A percentile compares a stretch with the other conserved stretches of the same genome.
phyloP scores from a whole-genome alignment of 2,797 vertebrate genomes.

The Tympanoctomys barrerae region DNA sequence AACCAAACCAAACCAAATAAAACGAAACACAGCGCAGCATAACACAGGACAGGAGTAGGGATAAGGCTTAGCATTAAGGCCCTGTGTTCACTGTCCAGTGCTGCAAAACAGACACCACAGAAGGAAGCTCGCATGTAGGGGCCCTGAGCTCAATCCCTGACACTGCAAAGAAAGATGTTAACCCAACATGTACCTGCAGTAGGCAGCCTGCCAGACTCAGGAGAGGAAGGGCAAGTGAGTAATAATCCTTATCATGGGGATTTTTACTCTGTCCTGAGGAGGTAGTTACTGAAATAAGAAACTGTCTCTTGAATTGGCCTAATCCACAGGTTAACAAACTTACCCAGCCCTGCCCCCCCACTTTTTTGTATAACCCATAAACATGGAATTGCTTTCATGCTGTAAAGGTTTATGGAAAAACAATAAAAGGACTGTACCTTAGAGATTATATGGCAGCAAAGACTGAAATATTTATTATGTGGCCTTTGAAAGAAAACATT shows the following conservation, averaged over 20 bases:
- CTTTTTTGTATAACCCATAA: not conserved
- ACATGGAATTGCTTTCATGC: not conserved
- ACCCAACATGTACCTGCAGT: fast-evolving
- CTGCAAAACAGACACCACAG: not conserved
- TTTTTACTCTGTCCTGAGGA: not conserved
- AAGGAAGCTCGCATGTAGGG: not conserved
- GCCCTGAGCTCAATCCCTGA: not conserved
- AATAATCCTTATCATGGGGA: fast-evolving
- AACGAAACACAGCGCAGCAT: not conserved
- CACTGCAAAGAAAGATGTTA: not conserved
- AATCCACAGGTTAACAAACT: not conserved
- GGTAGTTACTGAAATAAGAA: not conserved
- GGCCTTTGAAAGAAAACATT: not conserved
- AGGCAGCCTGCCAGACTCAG: not conserved
- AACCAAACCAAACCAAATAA: too few relatives aligned
- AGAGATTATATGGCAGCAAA: not conserved
- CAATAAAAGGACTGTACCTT: not conserved
- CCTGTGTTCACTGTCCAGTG: not conserved
- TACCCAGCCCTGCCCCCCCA: not conserved
- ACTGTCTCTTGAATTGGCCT: not conserved
- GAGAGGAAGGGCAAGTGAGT: not conserved
- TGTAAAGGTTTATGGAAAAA: slow-evolving; percentile 1
- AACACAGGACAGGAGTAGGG: not conserved
- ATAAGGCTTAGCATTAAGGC: not conserved
- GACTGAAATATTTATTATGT: not conserved